Base-by-base conservation (phyloP, 2,888 invertebrate genomes). In the Ethmia dodecea region DNA sequence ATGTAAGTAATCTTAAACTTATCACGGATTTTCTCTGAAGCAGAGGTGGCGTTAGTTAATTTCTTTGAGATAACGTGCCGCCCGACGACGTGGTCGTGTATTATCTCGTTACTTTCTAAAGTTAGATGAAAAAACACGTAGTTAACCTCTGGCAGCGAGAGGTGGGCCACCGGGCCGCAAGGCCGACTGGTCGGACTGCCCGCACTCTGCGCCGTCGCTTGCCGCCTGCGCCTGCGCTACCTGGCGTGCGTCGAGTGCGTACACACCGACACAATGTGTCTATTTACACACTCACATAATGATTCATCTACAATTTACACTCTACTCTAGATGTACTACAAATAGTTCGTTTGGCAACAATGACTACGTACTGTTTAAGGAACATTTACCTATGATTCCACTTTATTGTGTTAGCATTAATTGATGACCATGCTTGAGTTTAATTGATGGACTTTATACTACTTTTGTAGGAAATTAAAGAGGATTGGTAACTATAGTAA, bases 111-210 rank as follows among this genome's bases (percentile, higher is more conserved):
- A 81, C 84, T 84, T 84, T 86, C 84, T 84, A 84, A 83, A 83
- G 72, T 75, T 77, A 75, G 76, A 78, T 76, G 62, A 74, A 74
- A 74, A 79, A 81, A 78, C 67, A 72, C 69, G 79, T 76, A 71
- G 77, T 80, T 81, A 76, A 83, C 83, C 81, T 84, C 81, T 81
- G 71, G 67, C 65, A 69, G 80, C 76, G 81, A 83, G 75, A 69
- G 74, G 72, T 63, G 63, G 71, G 66, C 71, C 61, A 68, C 66
- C 54, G 69, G 59, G 71, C 67, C 68, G 77, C 77, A 84, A 74
- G 75, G 83, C 80, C 77, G 76, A 70, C 76, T 64, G 66, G 72
- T 73, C 59, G 55, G 55, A 51, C 53, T 59, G 47, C 49, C 48
- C 6, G 33, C 35, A 15, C 31, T 29, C 44, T 45, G 45, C 49